Percentiles rank a stretch among this genome's conserved stretches.
These are phyloP conservation scores for Anthophora plumipes DNA, from an alignment of 2,888 invertebrate genomes.

Conservation along the genomic window DNA sequence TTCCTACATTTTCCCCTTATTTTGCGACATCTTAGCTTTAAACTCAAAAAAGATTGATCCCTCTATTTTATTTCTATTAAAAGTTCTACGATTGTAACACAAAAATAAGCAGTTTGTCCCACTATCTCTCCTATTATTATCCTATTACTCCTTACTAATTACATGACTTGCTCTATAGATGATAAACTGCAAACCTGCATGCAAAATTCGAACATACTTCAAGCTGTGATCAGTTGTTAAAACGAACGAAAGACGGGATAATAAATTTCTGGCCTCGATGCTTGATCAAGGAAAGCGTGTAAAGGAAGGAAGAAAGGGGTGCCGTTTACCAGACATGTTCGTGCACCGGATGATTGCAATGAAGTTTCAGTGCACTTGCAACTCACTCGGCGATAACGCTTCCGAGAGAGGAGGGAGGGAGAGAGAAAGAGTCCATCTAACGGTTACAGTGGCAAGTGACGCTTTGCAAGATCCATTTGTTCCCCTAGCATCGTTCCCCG, in stretches of 20 bases:
- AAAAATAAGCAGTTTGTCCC: no score
- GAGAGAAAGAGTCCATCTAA: slow-evolving; percentile 34
- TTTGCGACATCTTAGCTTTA: no score
- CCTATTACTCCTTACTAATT: no score
- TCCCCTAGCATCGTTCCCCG: slow-evolving; percentile 55
- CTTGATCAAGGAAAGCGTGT: slow-evolving; percentile 13
- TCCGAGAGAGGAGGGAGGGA: no score
- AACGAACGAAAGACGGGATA: background rate
- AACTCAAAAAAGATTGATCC: no score
- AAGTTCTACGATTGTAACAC: no score
- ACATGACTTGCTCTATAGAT: no score
- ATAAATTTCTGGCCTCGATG: slow-evolving; percentile 21
- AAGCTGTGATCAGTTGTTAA: background rate
- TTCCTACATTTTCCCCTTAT: no score
- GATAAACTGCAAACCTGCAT: no score
- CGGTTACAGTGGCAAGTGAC: slow-evolving; percentile 47
- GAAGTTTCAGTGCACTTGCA: slow-evolving; percentile 60
- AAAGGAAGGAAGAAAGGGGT: slow-evolving; percentile 27
- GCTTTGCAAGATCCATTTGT: slow-evolving; percentile 60
- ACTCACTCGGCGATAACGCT: slow-evolving; percentile 60
- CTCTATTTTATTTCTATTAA: no score
- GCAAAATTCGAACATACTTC: no score
- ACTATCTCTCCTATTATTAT: no score
- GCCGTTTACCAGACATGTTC: slow-evolving; percentile 44
- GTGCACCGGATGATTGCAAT: slow-evolving; percentile 58